Evolutionary conservation across 2,113 vertebrate species (phyloP).

Genomic region (Pseudorhombus dupliciocellatus): DNA sequence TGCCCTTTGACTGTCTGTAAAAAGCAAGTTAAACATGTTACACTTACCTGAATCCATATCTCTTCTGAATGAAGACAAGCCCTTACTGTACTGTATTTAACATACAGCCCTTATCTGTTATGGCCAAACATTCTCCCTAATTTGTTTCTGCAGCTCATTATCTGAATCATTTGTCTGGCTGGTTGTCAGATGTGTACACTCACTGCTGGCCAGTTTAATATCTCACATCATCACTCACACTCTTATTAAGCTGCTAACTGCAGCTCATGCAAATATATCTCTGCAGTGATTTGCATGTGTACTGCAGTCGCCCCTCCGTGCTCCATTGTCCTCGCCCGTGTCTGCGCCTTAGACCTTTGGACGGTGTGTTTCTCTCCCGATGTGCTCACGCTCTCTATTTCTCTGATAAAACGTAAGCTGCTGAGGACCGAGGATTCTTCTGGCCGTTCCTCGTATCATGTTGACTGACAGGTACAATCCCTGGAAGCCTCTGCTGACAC

Average conservation of each 20-base stretch:
- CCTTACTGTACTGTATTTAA: not conserved
- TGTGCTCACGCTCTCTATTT: conserved; percentile 12
- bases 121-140: not conserved
- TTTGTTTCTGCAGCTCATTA: conserved; percentile 36
- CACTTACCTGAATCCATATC: not conserved
- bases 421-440: conserved; percentile 37
- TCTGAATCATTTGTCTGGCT: conserved; percentile 42
- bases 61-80: not conserved
- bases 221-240: conserved; percentile 55
- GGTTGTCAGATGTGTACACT: conserved; percentile 28
- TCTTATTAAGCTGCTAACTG: conserved; percentile 44
- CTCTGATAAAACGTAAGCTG: conserved; percentile 9
- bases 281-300: conserved; percentile 64
- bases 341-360: conserved; percentile 8
- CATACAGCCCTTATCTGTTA: too few species aligned
- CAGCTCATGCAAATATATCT: conserved; percentile 60
- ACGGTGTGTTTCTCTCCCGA: not conserved
- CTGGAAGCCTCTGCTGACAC: conserved; percentile 64
- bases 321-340: conserved; percentile 19
- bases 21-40: not conserved
- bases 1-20: not conserved
- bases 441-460: conserved; percentile 10
- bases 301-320: conserved; percentile 24
- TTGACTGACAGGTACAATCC: conserved; percentile 73
- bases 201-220: conserved; percentile 56